These are phyloP conservation scores for Steatornis caripensis DNA, from an alignment of 2,113 vertebrate species.

Conservation along the genomic window DNA sequence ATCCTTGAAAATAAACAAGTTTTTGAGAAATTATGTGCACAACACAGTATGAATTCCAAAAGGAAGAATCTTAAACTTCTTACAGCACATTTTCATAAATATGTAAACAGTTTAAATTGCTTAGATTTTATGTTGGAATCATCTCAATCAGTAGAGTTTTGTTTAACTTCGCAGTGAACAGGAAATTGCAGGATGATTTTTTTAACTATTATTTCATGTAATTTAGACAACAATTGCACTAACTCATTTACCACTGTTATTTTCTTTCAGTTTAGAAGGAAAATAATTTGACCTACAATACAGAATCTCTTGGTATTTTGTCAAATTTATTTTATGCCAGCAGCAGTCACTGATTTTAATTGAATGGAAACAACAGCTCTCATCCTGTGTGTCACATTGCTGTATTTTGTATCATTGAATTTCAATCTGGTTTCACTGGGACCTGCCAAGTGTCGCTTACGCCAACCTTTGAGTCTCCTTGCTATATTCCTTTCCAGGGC, in stretches of 20 bases:
- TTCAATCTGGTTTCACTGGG: slow-evolving; percentile 69
- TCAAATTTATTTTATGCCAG: slow-evolving; percentile 55
- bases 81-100: neutral
- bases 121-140: neutral
- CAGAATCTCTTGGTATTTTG: slow-evolving; percentile 52
- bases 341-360: slow-evolving; percentile 69
- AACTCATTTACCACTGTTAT: neutral
- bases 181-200: neutral
- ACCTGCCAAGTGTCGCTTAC: slow-evolving; percentile 53
- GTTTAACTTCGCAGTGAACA: slow-evolving; percentile 36
- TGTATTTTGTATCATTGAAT: slow-evolving; percentile 64
- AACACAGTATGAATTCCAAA: neutral
- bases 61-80: neutral
- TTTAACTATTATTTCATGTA: neutral
- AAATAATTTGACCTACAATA: slow-evolving; percentile 56
- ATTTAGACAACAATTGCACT: slow-evolving; percentile 10
- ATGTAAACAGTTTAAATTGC: neutral
- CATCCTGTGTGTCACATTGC: slow-evolving; percentile 60
- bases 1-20: neutral
- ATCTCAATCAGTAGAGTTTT: neutral
- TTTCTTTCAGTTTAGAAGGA: slow-evolving; percentile 34
- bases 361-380: slow-evolving; percentile 63
- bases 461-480: slow-evolving; percentile 72
- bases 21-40: neutral
- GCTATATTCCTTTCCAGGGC: slow-evolving; percentile 50